A percentile compares a stretch with the other conserved stretches of the same genome.
phyloP scores from a whole-genome alignment of 1,140 invertebrate genomes.

The Sminthurides bifidus region DNA sequence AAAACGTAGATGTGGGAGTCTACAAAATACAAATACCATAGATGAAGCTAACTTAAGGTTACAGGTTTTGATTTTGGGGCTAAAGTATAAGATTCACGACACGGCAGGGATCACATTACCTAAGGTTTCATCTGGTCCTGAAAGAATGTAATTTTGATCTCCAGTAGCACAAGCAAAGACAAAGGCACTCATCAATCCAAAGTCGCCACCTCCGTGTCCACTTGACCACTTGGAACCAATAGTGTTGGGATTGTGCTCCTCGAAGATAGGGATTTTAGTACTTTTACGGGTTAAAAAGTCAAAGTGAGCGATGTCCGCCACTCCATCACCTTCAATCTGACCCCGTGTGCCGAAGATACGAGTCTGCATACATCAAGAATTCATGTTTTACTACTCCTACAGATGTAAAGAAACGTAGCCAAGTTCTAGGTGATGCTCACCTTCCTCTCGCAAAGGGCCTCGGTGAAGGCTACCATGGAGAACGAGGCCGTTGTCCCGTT shows the following conservation, averaged over 20 bases:
- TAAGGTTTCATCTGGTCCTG: slow-evolving; percentile 28
- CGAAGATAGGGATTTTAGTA: slow-evolving; percentile 14
- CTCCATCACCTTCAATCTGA: slow-evolving; percentile 30
- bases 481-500: slow-evolving; percentile 39
- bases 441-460: slow-evolving; percentile 36
- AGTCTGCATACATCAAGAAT: slow-evolving; percentile 9
- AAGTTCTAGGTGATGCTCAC: slow-evolving; percentile 11
- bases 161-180: slow-evolving; percentile 33
- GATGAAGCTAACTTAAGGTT: not conserved
- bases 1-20: slow-evolving; percentile 31
- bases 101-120: slow-evolving; percentile 14
- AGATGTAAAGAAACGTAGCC: not conserved
- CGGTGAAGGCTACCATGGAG: slow-evolving; percentile 41
- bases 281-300: slow-evolving; percentile 31
- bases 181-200: slow-evolving; percentile 36
- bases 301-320: slow-evolving; percentile 27
- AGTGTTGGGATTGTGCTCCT: not conserved
- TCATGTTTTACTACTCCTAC: not conserved
- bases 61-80: not conserved
- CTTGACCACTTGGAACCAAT: slow-evolving; percentile 16
- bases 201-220: slow-evolving; percentile 40
- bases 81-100: not conserved
- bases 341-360: slow-evolving; percentile 27
- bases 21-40: slow-evolving; percentile 6
- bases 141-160: slow-evolving; percentile 23